A percentile compares a stretch with the other conserved stretches of the same genome.
Conservation (phyloP, 2,888 invertebrate species). For the Cheilosia soror region DNA sequence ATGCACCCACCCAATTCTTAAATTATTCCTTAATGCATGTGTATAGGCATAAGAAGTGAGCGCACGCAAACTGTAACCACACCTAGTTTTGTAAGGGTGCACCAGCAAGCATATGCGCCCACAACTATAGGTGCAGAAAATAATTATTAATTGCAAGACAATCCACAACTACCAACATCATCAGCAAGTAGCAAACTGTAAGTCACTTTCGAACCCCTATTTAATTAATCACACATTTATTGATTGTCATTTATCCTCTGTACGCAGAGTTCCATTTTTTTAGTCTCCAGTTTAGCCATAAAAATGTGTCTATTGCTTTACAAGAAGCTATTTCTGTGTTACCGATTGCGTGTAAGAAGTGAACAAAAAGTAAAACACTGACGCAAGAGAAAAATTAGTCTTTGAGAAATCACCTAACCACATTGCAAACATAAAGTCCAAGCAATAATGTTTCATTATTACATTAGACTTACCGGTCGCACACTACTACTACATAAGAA, state of each 20-base stretch:
- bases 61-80: slow-evolving; percentile 45
- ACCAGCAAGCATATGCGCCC: not conserved
- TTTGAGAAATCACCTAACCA: slow-evolving; percentile 5
- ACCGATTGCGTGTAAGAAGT: too few relatives aligned
- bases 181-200: not conserved
- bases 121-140: slow-evolving; percentile 27
- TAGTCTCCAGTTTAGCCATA: not conserved
- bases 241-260: slow-evolving; percentile 28
- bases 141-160: slow-evolving; percentile 37
- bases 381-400: not conserved
- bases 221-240: slow-evolving; percentile 52
- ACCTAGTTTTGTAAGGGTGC: slow-evolving; percentile 45
- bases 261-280: not conserved
- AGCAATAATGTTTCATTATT: too few relatives aligned
- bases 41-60: slow-evolving; percentile 14
- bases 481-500: not conserved
- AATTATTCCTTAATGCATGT: slow-evolving; percentile 32
- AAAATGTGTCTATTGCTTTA: not conserved
- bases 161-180: slow-evolving; percentile 8
- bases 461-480: too few relatives aligned
- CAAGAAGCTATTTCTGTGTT: not conserved
- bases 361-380: not conserved
- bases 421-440: not conserved
- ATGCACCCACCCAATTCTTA: slow-evolving; percentile 9
- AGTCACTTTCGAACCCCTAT: slow-evolving; percentile 35